A percentile compares a stretch with the other conserved stretches of the same genome.
These are phyloP conservation scores for Ispidina picta DNA, from an alignment of 2,797 vertebrate species.

Conservation along the genomic window DNA sequence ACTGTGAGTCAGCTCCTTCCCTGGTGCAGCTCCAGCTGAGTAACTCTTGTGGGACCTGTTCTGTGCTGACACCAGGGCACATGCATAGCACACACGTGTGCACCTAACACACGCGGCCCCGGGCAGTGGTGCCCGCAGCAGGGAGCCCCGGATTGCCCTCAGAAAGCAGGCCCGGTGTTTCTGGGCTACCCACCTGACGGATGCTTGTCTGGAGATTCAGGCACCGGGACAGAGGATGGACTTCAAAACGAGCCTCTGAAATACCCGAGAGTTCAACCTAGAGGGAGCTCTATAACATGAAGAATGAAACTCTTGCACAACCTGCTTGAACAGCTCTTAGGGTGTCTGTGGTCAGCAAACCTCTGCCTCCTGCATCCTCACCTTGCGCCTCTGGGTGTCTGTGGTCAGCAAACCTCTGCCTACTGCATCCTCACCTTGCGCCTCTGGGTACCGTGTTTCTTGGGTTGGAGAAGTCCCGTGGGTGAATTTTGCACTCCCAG, in stretches of 20 bases:
- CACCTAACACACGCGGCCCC: rapidly evolving
- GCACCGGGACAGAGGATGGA: background rate
- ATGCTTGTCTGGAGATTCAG: background rate
- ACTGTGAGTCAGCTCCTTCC: background rate
- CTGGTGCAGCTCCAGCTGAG: background rate
- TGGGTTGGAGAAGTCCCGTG: background rate
- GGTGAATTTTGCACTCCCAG: background rate
- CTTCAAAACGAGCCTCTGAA: constrained; percentile 56
- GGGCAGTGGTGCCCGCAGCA: rapidly evolving
- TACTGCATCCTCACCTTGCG: background rate
- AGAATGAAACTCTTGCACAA: constrained; percentile 3
- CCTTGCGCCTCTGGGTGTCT: background rate
- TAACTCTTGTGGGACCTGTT: rapidly evolving
- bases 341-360: background rate
- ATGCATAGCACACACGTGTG: rapidly evolving
- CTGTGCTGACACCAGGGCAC: rapidly evolving
- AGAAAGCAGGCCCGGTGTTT: background rate
- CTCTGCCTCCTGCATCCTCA: background rate
- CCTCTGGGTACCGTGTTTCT: background rate
- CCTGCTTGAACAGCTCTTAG: background rate
- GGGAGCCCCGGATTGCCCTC: rapidly evolving
- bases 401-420: background rate
- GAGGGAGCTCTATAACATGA: constrained; percentile 72
- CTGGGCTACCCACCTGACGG: background rate
- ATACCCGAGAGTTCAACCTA: constrained; percentile 66